Percentiles rank a stretch among this genome's conserved stretches.
Evolutionary conservation across 1,140 invertebrate genomes (phyloP).

Genomic region (Aphis craccivora): DNA sequence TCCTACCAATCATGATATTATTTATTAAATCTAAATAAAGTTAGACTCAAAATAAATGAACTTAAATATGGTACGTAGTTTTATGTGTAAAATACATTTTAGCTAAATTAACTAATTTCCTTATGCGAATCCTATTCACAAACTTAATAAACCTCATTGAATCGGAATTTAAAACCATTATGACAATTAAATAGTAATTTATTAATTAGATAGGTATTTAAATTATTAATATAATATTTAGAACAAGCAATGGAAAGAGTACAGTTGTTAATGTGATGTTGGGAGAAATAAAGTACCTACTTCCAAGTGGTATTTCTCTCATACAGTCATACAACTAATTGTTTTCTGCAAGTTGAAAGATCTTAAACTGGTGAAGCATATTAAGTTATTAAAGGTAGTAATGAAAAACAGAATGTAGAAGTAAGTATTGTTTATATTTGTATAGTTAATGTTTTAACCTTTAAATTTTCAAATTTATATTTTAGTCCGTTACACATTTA

Average conservation of each 20-base stretch:
- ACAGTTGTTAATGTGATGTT: conserved; percentile 99
- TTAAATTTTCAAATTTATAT: conserved; percentile 54
- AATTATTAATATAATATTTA: conserved; percentile 63
- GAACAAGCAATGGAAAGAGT: conserved; percentile 99
- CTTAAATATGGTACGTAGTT: no score
- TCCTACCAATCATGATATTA: no score
- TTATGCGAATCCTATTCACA: no score
- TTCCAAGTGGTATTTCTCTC: conserved; percentile 98
- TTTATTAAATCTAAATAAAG: no score
- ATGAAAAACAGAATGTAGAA: conserved; percentile 81
- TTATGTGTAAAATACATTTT: no score
- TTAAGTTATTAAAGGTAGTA: conserved; percentile 81
- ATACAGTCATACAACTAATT: conserved; percentile 99
- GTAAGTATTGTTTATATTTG: conserved; percentile 64
- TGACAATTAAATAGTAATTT: not conserved
- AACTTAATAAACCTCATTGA: not conserved
- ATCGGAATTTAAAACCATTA: not conserved
- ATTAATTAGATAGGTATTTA: conserved; percentile 11
- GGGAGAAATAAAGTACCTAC: conserved; percentile 92
- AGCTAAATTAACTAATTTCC: no score
- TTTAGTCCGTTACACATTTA: conserved; percentile 87
- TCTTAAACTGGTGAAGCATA: conserved; percentile 88
- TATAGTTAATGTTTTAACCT: conserved; percentile 10
- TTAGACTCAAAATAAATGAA: no score
- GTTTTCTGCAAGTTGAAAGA: conserved; percentile 96